A percentile compares a stretch with the other conserved stretches of the same genome.
phyloP scores from a whole-genome alignment of 2,888 invertebrate species.

The Ischnus inquisitorius region DNA sequence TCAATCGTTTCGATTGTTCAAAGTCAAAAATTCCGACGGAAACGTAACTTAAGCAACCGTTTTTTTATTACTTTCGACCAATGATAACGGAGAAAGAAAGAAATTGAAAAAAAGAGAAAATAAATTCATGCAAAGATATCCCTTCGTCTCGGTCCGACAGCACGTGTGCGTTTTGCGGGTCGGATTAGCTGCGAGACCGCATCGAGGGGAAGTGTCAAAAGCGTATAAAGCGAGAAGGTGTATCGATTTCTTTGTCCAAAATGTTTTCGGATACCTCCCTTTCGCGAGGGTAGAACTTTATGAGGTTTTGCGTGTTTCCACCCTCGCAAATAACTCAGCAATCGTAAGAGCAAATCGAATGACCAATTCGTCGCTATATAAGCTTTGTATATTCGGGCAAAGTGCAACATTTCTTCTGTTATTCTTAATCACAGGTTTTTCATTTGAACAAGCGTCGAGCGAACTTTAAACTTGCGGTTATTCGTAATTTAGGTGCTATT shows the following conservation, averaged over 20 bases:
- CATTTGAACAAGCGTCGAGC: conserved; percentile 28
- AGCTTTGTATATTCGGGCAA: conserved; percentile 28
- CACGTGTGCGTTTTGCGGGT: conserved; percentile 4
- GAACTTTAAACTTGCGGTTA: conserved; percentile 59
- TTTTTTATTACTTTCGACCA: conserved; percentile 1
- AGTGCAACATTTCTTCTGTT: conserved; percentile 63
- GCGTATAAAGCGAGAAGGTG: conserved; percentile 50
- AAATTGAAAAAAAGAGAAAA: neutral
- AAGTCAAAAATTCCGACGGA: neutral
- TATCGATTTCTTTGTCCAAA: conserved; percentile 58
- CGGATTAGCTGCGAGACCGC: conserved; percentile 12
- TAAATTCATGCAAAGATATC: neutral
- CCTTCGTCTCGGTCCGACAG: neutral
- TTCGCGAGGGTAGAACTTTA: conserved; percentile 6
- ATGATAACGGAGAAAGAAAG: neutral
- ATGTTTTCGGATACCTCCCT: neutral
- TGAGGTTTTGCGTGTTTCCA: conserved; percentile 1
- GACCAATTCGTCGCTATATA: conserved; percentile 30
- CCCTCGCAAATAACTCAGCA: neutral
- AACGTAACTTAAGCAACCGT: neutral
- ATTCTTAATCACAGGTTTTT: conserved; percentile 33
- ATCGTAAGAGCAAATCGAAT: conserved; percentile 5
- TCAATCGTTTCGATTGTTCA: neutral
- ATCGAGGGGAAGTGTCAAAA: conserved; percentile 8
- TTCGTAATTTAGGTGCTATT: conserved; percentile 78